Percentiles rank a stretch among this genome's conserved stretches.
Evolutionary conservation across 2,797 vertebrate genomes (phyloP).

Genomic region (Pseudochirops corinnae): DNA sequence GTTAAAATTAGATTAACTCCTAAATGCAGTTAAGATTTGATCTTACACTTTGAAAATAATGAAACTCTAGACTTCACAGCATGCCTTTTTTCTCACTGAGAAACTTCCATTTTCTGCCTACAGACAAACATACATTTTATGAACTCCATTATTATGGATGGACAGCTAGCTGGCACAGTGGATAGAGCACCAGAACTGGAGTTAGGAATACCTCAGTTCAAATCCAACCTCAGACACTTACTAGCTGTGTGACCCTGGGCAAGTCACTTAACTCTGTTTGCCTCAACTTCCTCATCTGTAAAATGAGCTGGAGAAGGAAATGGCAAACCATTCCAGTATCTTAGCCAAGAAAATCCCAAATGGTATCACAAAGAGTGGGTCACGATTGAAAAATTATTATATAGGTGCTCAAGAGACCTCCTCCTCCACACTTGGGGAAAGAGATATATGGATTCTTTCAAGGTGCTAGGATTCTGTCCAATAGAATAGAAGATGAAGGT

Average conservation of each 20-base stretch:
- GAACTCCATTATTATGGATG: not conserved
- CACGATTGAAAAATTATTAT: not conserved
- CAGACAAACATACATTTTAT: not conserved
- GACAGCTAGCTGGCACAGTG: not conserved
- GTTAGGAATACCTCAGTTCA: not conserved
- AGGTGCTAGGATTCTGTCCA: not conserved
- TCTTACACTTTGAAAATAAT: not conserved
- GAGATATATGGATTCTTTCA: not conserved
- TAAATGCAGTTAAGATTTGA: not conserved
- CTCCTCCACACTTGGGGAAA: not conserved
- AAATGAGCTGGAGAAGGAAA: not conserved
- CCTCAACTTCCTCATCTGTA: not conserved
- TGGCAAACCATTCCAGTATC: not conserved
- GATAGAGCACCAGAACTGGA: not conserved
- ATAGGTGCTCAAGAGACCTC: not conserved
- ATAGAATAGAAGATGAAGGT: not conserved
- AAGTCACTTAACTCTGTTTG: not conserved
- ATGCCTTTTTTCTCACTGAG: not conserved
- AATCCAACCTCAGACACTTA: not conserved
- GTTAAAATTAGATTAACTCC: not conserved
- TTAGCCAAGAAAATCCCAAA: not conserved
- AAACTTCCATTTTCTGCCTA: slow-evolving; percentile 26
- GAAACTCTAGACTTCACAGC: slow-evolving; percentile 1
- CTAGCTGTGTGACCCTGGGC: not conserved
- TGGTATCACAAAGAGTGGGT: not conserved